phyloP scores from a whole-genome alignment of 2,888 invertebrate species.

The Drosophila paucipuncta region DNA sequence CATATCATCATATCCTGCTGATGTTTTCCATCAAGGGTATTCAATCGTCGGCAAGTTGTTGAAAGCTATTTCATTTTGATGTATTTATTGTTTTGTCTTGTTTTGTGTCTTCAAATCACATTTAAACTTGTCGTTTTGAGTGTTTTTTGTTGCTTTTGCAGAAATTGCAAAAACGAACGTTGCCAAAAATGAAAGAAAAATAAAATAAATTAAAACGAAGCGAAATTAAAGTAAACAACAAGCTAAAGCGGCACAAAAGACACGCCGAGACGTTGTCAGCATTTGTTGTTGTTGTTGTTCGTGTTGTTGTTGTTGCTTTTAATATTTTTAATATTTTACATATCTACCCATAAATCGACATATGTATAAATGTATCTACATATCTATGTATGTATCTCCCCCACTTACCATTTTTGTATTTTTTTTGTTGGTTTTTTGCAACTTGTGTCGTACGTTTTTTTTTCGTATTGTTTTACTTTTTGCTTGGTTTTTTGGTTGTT shows the following conservation, averaged over 20 bases:
- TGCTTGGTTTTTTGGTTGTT: constrained; percentile 53
- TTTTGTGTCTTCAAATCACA: constrained; percentile 44
- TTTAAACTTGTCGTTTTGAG: constrained; percentile 42
- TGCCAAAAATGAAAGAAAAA: constrained; percentile 45
- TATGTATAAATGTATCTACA: constrained; percentile 16
- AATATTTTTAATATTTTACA: constrained; percentile 27
- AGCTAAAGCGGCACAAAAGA: constrained; percentile 62
- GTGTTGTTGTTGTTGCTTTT: constrained; percentile 20
- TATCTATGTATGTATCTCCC: not conserved
- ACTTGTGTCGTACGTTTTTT: constrained; percentile 44
- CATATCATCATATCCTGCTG: not conserved
- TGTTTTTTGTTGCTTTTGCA: constrained; percentile 44
- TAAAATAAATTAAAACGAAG: constrained; percentile 40
- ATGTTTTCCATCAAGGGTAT: not conserved
- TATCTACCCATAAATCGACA: constrained; percentile 37
- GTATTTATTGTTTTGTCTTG: constrained; percentile 13
- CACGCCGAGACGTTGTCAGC: constrained; percentile 67
- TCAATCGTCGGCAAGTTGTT: not conserved
- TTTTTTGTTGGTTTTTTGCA: constrained; percentile 11
- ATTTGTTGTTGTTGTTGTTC: constrained; percentile 26
- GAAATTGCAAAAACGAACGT: constrained; percentile 50
- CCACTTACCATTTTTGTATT: constrained; percentile 19
- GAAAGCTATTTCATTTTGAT: constrained; percentile 12
- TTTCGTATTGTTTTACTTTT: constrained; percentile 8
- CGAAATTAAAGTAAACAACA: constrained; percentile 65